Conservation (phyloP, 2,888 invertebrate species). For the Germaria angustata region DNA sequence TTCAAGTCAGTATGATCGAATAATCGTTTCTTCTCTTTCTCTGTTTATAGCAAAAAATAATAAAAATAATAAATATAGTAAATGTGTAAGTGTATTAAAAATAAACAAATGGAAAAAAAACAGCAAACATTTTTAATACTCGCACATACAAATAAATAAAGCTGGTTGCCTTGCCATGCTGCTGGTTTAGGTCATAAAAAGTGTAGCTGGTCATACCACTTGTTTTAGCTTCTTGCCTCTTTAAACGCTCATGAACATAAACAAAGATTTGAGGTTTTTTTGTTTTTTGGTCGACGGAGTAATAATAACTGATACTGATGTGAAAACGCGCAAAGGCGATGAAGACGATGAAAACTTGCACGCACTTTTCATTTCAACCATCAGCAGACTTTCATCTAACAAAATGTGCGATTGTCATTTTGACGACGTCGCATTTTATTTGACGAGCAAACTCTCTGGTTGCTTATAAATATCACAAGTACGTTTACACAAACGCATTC, state of each 20-base stretch:
- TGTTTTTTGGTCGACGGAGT: constrained; percentile 13
- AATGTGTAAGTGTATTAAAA: no score
- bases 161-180: constrained; percentile 56
- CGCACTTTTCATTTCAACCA: constrained; percentile 64
- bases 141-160: background rate
- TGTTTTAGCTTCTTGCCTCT: constrained; percentile 43
- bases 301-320: constrained; percentile 37
- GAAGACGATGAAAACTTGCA: constrained; percentile 48
- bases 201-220: constrained; percentile 60
- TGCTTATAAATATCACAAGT: background rate
- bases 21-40: constrained; percentile 48
- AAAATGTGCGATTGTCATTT: constrained; percentile 53
- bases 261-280: background rate
- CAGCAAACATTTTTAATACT: constrained; percentile 26
- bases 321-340: background rate
- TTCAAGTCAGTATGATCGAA: constrained; percentile 42
- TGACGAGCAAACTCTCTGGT: constrained; percentile 23
- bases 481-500: background rate
- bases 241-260: constrained; percentile 6
- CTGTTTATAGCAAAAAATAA: constrained; percentile 37
- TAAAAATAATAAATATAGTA: background rate
- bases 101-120: background rate
- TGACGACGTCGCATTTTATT: constrained; percentile 49
- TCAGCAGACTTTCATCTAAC: constrained; percentile 57
- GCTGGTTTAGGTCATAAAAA: constrained; percentile 62